Base-by-base conservation (phyloP, 1,140 invertebrate genomes). In the Harpegnathos saltator region DNA sequence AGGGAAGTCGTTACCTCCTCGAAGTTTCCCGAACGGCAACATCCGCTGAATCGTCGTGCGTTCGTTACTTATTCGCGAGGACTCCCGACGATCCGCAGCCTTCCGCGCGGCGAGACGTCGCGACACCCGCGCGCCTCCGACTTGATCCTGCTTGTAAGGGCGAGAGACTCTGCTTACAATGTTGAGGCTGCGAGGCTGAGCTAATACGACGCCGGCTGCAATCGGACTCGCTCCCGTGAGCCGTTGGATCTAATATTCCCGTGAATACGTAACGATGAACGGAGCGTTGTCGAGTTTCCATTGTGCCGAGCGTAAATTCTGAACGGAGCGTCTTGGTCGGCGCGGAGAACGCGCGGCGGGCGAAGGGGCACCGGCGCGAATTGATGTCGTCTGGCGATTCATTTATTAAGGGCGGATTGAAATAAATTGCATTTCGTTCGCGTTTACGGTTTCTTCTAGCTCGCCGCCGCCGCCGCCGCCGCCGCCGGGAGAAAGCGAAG, bases 401-500 rank as follows among this genome's bases (percentile, higher is more conserved):
- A 44, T 44, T 44, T 44, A 44, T 44, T 11, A 44, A 44, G 38
- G 38, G 38, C 38, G 38, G 3, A 44, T 44, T 44, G 38, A 44
- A 44, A 44, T 54, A 33, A 58, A 59, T 61, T 22, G 62, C 14
- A 1, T 19, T n/a, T n/a, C 11, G 12, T 15, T 52, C 19, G 58
- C 56, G 44, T 19, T 48, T 61, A 44, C 44, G 44, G 24, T 75
- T 62, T 61, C 71, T 63, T 5, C 11, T 26, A 22, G 29, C n/a
- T n/a, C n/a, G n/a, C n/a, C n/a, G n/a, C n/a, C n/a, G n/a, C n/a
- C n/a, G n/a, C n/a, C n/a, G n/a, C n/a, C n/a, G n/a, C n/a, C 17
- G 59, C 33, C 26, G 19, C 33, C 24, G 17, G 11, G 65, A 80
- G 75, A 80, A 80, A 80, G 63, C n/a, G n/a, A n/a, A n/a, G n/a